Base-by-base conservation (phyloP, 1,140 invertebrate species). In the Calliphora vicina region DNA sequence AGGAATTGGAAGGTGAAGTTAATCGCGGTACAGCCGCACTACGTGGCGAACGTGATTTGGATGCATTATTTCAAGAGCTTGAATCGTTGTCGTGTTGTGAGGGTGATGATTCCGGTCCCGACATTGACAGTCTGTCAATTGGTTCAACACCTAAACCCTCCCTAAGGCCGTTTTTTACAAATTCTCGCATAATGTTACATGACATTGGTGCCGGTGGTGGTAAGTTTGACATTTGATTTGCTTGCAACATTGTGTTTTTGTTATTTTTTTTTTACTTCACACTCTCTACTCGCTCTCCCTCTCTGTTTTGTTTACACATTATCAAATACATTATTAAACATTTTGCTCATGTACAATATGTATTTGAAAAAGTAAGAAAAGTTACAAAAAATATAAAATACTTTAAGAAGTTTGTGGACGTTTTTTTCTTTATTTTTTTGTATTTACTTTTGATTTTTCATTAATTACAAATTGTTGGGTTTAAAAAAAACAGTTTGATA, bases 131-230 rank as follows among this genome's bases (percentile, higher is more conserved):
- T 61, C 96, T 99, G 92, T 98, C 97, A 87, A 97, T 99, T 85
- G 96, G 96, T 73, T 99, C 98, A 83, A 99, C 97, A 71, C 98
- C 98, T 8, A 99, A 99, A 90, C 98, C 98, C 20, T 98, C 97
- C 85, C 92, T 99, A 82, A 93, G 97, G 86, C 97, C 97, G 2
- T 99, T 98, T 91, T 99, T 99, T 91, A 97, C 97, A 86, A 96
- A 96, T 88, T 96, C 96, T 87, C 92, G 95, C 84, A 96, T 96
- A 82, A 93, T 97, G 89, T 84, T 90, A 74, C 90, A 91, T 73
- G 90, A 91, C 78, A 90, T 84, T 82, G 57, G 84, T 25, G 80
- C 82, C 29, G 83, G 78, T 84, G 84, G 78, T 84, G 81, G 82
- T 81, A 45, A 80, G 76, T 80, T 57, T n/a, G 5, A 73, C 17